phyloP scores from a whole-genome alignment of 2,888 invertebrate species.

The Corbicula japonica region DNA sequence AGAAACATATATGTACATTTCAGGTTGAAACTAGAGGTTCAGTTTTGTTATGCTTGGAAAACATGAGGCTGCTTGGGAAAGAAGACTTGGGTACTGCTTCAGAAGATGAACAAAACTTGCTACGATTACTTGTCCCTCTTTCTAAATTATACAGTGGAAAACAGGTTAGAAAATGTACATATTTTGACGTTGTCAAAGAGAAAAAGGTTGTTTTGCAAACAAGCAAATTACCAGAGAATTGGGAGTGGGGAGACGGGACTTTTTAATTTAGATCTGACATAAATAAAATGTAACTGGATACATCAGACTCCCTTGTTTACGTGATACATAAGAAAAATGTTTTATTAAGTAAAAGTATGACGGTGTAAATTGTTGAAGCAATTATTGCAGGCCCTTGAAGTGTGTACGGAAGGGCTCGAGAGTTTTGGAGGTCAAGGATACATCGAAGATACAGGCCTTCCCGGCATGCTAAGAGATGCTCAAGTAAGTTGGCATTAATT shows the following conservation, averaged over 20 bases:
- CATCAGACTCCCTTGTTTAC: too few species aligned
- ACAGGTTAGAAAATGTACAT: conserved; percentile 82
- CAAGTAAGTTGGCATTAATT: too few species aligned
- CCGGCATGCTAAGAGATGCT: conserved; percentile 88
- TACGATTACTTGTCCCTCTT: conserved; percentile 88
- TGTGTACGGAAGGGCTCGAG: conserved; percentile 88
- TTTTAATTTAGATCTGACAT: too few species aligned
- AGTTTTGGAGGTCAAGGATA: conserved; percentile 89
- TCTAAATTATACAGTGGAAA: conserved; percentile 88
- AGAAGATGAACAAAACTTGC: conserved; percentile 86
- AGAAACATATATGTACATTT: background rate
- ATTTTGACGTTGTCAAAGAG: too few species aligned
- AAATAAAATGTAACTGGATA: too few species aligned
- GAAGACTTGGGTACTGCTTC: conserved; percentile 84
- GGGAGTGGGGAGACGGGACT: too few species aligned
- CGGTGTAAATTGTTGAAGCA: too few species aligned
- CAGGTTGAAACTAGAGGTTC: conserved; percentile 87
- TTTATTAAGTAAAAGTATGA: too few species aligned
- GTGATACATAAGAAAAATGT: too few species aligned
- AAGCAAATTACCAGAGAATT: too few species aligned
- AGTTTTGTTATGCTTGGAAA: conserved; percentile 87
- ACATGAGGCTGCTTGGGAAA: conserved; percentile 87
- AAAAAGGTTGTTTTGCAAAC: too few species aligned
- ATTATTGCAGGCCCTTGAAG: conserved; percentile 85
- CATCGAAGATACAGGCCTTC: conserved; percentile 89